Percentiles rank a stretch among this genome's conserved stretches.
phyloP scores from a whole-genome alignment of 1,140 invertebrate species.

The Atta colombica region DNA sequence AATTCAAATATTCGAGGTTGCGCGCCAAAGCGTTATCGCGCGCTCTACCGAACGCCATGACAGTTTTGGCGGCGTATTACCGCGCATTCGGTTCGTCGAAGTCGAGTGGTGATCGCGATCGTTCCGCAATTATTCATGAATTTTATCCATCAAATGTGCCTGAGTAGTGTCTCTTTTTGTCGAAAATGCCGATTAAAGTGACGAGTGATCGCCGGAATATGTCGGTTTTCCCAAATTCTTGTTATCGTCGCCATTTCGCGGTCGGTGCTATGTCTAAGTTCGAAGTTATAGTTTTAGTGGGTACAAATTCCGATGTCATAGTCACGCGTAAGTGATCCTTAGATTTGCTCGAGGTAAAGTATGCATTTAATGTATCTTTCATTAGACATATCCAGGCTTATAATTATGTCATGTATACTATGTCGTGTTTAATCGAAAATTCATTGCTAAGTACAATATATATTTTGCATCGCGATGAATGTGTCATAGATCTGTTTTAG shows the following conservation, averaged over 20 bases:
- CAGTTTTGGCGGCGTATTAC: not conserved
- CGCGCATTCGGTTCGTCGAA: not conserved
- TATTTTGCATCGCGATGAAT: not conserved
- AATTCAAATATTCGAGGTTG: not conserved
- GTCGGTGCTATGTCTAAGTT: not conserved
- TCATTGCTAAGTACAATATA: not conserved
- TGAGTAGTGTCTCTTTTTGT: not conserved
- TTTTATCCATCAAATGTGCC: not conserved
- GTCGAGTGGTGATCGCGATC: not conserved
- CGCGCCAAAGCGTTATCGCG: not conserved
- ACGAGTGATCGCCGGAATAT: not conserved
- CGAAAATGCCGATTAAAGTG: not conserved
- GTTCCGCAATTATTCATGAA: not conserved
- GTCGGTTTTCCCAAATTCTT: not conserved
- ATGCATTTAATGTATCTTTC: not conserved
- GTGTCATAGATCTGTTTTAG: not conserved
- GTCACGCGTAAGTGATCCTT: not conserved
- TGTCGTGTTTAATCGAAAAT: not conserved
- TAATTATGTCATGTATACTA: not conserved
- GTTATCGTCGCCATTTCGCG: not conserved
- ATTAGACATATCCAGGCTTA: not conserved
- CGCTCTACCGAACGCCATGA: not conserved
- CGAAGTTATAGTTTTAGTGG: not conserved
- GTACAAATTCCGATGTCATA: not conserved
- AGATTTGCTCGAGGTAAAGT: not conserved